Conservation (phyloP, 2,113 vertebrate species). For the Lycocorax pyrrhopterus region DNA sequence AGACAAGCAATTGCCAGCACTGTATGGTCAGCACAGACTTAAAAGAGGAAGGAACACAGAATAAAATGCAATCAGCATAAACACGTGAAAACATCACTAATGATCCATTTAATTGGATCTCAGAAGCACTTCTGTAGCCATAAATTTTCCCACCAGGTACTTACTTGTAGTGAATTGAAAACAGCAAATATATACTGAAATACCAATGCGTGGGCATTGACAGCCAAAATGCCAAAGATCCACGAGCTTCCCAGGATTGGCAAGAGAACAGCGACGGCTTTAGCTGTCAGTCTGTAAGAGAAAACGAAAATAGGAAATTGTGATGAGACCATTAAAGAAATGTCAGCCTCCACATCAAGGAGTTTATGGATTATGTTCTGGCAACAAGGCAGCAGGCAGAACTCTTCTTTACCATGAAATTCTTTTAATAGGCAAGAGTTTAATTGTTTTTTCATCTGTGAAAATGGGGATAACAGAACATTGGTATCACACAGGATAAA, state of each 20-base stretch:
- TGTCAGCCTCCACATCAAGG: not conserved
- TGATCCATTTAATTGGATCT: not conserved
- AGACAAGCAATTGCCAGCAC: not conserved
- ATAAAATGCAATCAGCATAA: not conserved
- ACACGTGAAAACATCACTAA: not conserved
- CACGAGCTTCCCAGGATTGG: constrained; percentile 95
- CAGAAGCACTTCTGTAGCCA: not conserved
- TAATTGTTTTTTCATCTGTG: not conserved
- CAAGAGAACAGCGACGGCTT: constrained; percentile 91
- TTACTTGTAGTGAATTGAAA: constrained; percentile 94
- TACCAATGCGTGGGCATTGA: constrained; percentile 82
- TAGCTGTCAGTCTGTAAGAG: constrained; percentile 83
- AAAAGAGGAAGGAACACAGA: not conserved
- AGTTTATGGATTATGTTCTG: not conserved
- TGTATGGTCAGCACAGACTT: not conserved
- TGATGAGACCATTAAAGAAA: not conserved
- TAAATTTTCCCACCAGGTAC: not conserved
- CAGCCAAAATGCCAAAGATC: constrained; percentile 91
- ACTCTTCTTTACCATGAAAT: not conserved
- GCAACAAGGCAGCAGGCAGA: not conserved
- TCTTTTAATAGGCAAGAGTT: not conserved
- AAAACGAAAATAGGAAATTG: not conserved
- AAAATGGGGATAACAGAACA: not conserved
- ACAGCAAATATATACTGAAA: constrained; percentile 96
- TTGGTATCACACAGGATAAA: not conserved